These are phyloP conservation scores for Aleadryas rufinucha DNA, from an alignment of 2,113 vertebrate species.

Conservation along the genomic window DNA sequence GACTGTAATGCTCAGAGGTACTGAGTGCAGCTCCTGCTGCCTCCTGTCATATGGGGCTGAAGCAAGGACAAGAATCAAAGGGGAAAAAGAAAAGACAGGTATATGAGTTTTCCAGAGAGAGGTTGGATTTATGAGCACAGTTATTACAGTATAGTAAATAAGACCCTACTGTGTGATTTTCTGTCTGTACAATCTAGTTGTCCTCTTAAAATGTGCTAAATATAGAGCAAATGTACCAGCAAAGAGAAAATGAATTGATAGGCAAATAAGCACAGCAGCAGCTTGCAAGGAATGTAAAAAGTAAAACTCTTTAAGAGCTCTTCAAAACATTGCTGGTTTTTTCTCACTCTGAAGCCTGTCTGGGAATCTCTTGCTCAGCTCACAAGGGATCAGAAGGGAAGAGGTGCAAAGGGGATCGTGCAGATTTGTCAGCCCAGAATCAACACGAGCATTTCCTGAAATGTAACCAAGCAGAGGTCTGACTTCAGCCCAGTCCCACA, in stretches of 20 bases:
- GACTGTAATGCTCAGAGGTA: not conserved
- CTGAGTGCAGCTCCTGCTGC: not conserved
- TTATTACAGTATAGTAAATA: constrained; percentile 57
- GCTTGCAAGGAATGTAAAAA: constrained; percentile 41
- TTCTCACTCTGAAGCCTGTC: constrained; percentile 5
- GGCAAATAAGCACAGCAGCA: constrained; percentile 68
- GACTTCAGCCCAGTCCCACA: not conserved
- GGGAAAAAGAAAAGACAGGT: not conserved
- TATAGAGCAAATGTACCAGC: constrained; percentile 64
- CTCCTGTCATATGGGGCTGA: not conserved
- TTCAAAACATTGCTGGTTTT: constrained; percentile 38
- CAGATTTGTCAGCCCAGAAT: not conserved
- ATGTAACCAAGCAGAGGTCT: not conserved
- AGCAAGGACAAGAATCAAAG: constrained; percentile 7
- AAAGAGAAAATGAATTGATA: constrained; percentile 66
- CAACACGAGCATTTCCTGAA: not conserved
- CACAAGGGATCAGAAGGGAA: not conserved
- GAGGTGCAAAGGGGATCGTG: not conserved
- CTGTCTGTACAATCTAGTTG: constrained; percentile 53
- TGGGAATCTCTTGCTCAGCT: not conserved
- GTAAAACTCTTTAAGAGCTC: constrained; percentile 24
- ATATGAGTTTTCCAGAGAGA: constrained; percentile 21
- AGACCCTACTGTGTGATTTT: constrained; percentile 55
- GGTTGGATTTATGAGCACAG: constrained; percentile 54
- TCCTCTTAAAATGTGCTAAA: constrained; percentile 64